These are phyloP conservation scores for Phenganax stokvisi DNA, from an alignment of 92 coral and sea anemone species.

Conservation along the genomic window DNA sequence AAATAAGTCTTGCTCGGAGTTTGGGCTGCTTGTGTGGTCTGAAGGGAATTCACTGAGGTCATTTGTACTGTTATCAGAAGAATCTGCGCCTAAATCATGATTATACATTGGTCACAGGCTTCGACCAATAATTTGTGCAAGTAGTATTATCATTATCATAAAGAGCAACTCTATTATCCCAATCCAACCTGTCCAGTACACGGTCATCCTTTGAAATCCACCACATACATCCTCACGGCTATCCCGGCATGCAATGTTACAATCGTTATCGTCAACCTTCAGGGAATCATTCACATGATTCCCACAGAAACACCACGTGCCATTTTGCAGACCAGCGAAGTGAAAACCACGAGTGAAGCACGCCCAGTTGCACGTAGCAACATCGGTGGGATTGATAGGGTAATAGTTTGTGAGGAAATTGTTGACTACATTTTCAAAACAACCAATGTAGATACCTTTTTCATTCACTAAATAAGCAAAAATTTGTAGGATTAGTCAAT, in stretches of 20 bases:
- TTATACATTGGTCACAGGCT: not conserved
- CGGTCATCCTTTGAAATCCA: constrained; percentile 68
- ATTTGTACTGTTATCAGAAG: not conserved
- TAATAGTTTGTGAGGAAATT: constrained; percentile 35
- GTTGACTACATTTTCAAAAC: constrained; percentile 34
- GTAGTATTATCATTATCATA: constrained; percentile 12
- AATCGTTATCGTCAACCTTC: constrained; percentile 38
- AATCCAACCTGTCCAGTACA: constrained; percentile 86
- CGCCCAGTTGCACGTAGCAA: constrained; percentile 43
- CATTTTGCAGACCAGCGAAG: constrained; percentile 38
- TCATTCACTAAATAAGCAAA: constrained; percentile 31
- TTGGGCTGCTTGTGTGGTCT: not conserved
- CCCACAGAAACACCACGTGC: constrained; percentile 43
- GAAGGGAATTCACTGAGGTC: not conserved
- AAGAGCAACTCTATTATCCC: not conserved
- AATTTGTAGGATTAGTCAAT: not conserved
- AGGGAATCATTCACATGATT: constrained; percentile 34
- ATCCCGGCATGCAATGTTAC: constrained; percentile 42
- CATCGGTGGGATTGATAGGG: constrained; percentile 34
- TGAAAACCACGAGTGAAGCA: constrained; percentile 39
- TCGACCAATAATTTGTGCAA: not conserved
- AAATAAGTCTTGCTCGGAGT: not conserved
- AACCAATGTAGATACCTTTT: constrained; percentile 38
- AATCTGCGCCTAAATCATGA: not conserved
- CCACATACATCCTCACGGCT: constrained; percentile 76